Percentiles rank a stretch among this genome's conserved stretches.
phyloP scores from a whole-genome alignment of 2,797 vertebrate genomes.

The Botia kubotai region DNA sequence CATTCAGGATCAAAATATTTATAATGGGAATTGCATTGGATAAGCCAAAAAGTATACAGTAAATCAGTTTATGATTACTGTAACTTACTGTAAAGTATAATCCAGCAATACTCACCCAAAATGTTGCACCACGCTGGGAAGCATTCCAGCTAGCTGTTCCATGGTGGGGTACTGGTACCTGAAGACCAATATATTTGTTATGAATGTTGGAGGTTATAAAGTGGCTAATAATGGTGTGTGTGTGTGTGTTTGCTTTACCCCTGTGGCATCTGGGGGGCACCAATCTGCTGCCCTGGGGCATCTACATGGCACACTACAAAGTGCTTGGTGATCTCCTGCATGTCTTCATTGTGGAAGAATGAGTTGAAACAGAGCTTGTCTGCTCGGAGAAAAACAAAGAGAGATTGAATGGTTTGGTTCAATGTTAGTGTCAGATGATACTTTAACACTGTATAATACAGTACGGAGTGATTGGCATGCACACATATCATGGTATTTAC shows the following conservation, averaged over 20 bases:
- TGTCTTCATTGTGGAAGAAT: conserved; percentile 94
- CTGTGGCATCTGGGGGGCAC: conserved; percentile 85
- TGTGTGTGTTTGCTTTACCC: conserved; percentile 68
- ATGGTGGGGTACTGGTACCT: conserved; percentile 98
- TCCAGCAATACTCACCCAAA: conserved; percentile 84
- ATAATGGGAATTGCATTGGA: not conserved
- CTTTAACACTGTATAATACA: too few species aligned
- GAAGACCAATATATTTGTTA: conserved; percentile 17
- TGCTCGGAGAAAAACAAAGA: conserved; percentile 64
- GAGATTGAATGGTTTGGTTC: not conserved
- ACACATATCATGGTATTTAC: too few species aligned
- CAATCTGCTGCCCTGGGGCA: conserved; percentile 91
- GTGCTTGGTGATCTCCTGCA: conserved; percentile 98
- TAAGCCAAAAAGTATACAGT: not conserved
- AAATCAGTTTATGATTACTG: not conserved
- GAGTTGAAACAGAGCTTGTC: conserved; percentile 96
- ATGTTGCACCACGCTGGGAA: conserved; percentile 93
- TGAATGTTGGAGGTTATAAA: not conserved
- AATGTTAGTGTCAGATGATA: not conserved
- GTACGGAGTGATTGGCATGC: too few species aligned
- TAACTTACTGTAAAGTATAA: not conserved
- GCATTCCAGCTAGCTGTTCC: conserved; percentile 95
- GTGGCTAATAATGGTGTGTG: not conserved
- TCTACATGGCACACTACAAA: conserved; percentile 96
- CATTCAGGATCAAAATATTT: not conserved